These are phyloP conservation scores for Arizona elegans DNA, from an alignment of 2,113 vertebrate species.

Conservation along the genomic window DNA sequence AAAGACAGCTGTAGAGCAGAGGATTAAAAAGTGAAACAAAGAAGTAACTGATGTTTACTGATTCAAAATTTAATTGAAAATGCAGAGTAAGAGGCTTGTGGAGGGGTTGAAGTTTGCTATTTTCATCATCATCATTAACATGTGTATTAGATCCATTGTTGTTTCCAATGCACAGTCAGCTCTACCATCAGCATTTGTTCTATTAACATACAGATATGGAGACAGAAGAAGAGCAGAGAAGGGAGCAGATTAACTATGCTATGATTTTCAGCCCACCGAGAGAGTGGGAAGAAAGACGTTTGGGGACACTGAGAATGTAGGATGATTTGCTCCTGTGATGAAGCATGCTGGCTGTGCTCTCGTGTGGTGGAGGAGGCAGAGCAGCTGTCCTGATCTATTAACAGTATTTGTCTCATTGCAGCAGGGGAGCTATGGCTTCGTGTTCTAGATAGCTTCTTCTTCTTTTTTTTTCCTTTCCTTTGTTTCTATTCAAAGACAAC, in stretches of 20 bases:
- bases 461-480: not conserved
- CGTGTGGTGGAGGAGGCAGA: constrained; percentile 15
- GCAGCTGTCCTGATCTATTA: constrained; percentile 16
- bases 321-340: constrained; percentile 9
- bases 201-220: not conserved
- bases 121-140: not conserved
- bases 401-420: constrained; percentile 12
- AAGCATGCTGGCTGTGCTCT: constrained; percentile 16
- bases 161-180: not conserved
- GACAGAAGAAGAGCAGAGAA: not conserved
- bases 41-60: not conserved
- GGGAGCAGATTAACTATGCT: constrained; percentile 1
- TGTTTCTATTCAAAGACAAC: not conserved
- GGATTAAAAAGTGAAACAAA: not conserved
- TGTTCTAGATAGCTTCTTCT: not conserved
- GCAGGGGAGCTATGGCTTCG: not conserved
- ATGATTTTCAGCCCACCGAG: not conserved
- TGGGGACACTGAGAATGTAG: not conserved
- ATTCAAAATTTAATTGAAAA: not conserved
- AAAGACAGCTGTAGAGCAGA: not conserved
- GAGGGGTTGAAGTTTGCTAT: not conserved
- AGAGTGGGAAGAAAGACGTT: not conserved
- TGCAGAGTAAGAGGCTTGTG: not conserved
- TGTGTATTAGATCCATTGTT: not conserved
- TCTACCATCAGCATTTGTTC: not conserved